Evolutionary conservation across 1,140 invertebrate genomes (phyloP), one percentile per base, ranked within the genome.

Genomic region (Drosophila ambigua): DNA sequence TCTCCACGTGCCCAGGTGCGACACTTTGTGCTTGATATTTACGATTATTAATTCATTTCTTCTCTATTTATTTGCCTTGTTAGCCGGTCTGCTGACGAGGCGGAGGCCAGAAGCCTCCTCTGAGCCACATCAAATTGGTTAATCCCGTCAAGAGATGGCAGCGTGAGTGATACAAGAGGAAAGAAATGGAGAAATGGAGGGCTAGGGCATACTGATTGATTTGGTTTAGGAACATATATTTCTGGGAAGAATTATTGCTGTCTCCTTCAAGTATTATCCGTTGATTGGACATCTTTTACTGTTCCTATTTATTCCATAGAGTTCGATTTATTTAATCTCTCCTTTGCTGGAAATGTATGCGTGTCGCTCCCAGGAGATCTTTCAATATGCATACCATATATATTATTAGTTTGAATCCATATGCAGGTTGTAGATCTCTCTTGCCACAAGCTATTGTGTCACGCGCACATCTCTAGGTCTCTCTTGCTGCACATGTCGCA

Each of bases 11-110:
- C 78, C 64, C 61, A 68, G 74, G 82, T 39, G 74, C 78, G 64
- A 80, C 81, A 84, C 77, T 85, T 77, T 85, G 64, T 57, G 77
- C 77, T 50, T 46, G 81, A 88, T 83, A 87, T 87, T 87, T 87
- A 88, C 83, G 83, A 87, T 88, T 87, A 87, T 87, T 87, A 87
- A 88, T 88, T 88, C 83, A 88, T 88, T 88, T 87, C 78, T 79
- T 52, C 83, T 77, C 79, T 69, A 77, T 68, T 85, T 85, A 85
- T 80, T 77, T 58, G 73, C 64, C 74, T 79, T 87, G 83, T 83
- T 88, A 82, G 72, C 52, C 55, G 28, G 24, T n/a, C 8, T 44
- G 46, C 26, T 39, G 11, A 39, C 2, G 35, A 13, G 35, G 35
- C 11, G 2, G 52, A 8, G 28, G 28, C 28, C 26, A 49, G 35